phyloP scores from a whole-genome alignment of 2,888 invertebrate genomes.

The Quadroppia sp. region DNA sequence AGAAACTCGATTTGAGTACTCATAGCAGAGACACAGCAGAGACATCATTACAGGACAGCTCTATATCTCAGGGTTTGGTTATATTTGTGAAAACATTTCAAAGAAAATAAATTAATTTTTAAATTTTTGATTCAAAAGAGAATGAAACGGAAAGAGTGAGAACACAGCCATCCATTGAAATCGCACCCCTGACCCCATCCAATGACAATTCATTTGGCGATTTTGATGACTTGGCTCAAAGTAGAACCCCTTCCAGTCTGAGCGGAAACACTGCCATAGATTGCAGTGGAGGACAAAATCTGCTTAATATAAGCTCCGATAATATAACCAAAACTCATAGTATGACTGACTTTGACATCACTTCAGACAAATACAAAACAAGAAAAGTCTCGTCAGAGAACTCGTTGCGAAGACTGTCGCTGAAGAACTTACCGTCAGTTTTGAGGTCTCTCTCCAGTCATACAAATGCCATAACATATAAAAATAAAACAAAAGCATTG shows the following conservation, averaged over 20 bases:
- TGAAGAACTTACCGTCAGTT: conserved; percentile 46
- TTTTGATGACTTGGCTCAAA: neutral
- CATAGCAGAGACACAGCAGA: conserved; percentile 41
- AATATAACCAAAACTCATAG: conserved; percentile 33
- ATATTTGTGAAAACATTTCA: neutral
- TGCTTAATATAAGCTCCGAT: neutral
- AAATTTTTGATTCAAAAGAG: neutral
- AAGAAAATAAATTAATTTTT: neutral
- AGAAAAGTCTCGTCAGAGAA: conserved; percentile 47
- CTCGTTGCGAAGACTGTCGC: conserved; percentile 47
- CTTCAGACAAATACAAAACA: neutral
- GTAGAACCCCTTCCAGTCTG: conserved; percentile 16
- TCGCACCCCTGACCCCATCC: neutral
- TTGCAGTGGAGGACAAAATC: conserved; percentile 5
- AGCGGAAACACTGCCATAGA: conserved; percentile 17
- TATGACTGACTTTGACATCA: conserved; percentile 7
- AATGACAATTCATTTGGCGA: neutral
- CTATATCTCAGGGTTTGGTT: neutral
- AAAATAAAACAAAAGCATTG: neutral
- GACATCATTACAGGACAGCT: conserved; percentile 39
- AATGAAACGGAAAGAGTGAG: neutral
- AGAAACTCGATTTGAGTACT: conserved; percentile 43
- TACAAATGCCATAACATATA: conserved; percentile 27
- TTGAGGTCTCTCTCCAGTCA: conserved; percentile 48
- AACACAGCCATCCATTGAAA: conserved; percentile 31